A percentile compares a stretch with the other conserved stretches of the same genome.
Evolutionary conservation across 2,888 invertebrate species (phyloP).

Genomic region (Apamea crenata): DNA sequence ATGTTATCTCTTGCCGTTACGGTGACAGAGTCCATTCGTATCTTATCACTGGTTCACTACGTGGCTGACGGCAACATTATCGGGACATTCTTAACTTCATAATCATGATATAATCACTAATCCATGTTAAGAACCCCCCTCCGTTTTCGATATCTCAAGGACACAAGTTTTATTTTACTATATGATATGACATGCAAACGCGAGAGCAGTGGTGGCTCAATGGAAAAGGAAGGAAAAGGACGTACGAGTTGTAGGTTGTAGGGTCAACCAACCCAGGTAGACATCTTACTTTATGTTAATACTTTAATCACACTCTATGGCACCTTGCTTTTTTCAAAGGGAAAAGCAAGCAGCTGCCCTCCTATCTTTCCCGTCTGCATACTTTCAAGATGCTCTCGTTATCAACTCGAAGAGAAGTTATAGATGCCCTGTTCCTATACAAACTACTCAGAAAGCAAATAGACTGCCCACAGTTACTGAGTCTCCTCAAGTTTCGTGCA

Average conservation of each 20-base stretch:
- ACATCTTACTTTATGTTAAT: background rate
- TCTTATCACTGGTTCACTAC: conserved; percentile 6
- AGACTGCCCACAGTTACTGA: too few relatives aligned
- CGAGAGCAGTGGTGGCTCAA: background rate
- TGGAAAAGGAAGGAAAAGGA: too few relatives aligned
- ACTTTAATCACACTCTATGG: too few relatives aligned
- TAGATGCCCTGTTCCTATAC: too few relatives aligned
- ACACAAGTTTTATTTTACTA: background rate
- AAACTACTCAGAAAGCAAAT: too few relatives aligned
- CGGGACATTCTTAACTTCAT: background rate
- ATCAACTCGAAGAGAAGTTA: too few relatives aligned
- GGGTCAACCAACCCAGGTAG: background rate
- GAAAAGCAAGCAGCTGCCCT: too few relatives aligned
- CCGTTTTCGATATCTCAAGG: background rate
- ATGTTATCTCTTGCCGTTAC: background rate
- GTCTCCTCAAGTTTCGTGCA: too few relatives aligned
- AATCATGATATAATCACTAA: conserved; percentile 13
- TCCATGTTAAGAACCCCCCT: background rate
- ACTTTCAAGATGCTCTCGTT: too few relatives aligned
- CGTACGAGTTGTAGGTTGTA: background rate
- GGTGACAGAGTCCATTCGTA: background rate
- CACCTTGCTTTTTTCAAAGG: too few relatives aligned
- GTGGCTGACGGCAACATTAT: conserved; percentile 10
- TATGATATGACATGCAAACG: background rate
- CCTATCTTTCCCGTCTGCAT: too few relatives aligned